Conservation (phyloP, 2,113 vertebrate genomes). For the Anhinga anhinga region DNA sequence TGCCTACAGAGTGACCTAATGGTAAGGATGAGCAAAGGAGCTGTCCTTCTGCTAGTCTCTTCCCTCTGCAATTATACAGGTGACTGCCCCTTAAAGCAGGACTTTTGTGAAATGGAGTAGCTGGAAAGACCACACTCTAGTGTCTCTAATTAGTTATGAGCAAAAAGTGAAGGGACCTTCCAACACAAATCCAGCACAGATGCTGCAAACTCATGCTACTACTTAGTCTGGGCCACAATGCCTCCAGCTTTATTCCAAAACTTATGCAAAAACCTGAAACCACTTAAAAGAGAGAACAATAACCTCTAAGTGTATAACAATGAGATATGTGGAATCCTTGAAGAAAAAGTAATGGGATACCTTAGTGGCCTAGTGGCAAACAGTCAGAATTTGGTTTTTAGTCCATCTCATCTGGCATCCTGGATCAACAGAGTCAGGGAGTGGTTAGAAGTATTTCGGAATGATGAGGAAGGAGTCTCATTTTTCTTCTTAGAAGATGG, state of each 20-base stretch:
- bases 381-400: neutral
- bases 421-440: neutral
- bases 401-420: neutral
- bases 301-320: conserved; percentile 28
- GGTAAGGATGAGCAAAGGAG: neutral
- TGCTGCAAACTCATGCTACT: neutral
- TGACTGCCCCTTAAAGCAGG: neutral
- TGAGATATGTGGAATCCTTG: neutral
- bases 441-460: neutral
- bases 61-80: neutral
- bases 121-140: neutral
- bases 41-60: neutral
- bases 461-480: neutral
- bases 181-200: conserved; percentile 39
- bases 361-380: neutral
- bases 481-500: neutral
- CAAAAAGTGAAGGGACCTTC: neutral
- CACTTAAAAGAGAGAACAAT: conserved; percentile 34
- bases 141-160: neutral
- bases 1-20: neutral
- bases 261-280: conserved; percentile 45
- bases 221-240: neutral
- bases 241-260: conserved; percentile 52
- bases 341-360: neutral
- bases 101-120: neutral